A percentile compares a stretch with the other conserved stretches of the same genome.
These are phyloP conservation scores for Sylvicola cinctus DNA, from an alignment of 2,888 invertebrate genomes.

Conservation along the genomic window DNA sequence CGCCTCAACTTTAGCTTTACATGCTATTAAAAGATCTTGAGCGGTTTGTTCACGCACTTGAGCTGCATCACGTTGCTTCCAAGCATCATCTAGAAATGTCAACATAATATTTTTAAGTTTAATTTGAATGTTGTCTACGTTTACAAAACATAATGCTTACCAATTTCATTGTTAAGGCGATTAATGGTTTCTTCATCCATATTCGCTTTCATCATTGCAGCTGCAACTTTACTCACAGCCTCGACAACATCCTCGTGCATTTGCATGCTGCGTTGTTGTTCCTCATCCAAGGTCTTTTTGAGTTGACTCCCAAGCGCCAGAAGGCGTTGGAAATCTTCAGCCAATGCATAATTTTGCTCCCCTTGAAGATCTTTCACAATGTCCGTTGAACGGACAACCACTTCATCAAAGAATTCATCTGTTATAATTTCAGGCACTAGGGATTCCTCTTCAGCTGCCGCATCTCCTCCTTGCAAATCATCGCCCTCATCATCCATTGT, in stretches of 20 bases:
- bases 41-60: constrained; percentile 21
- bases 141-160: constrained; percentile 9
- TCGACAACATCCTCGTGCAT: constrained; percentile 14
- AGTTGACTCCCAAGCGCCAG: constrained; percentile 6
- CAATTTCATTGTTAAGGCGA: constrained; percentile 19
- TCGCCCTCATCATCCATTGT: no score
- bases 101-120: neutral
- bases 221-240: constrained; percentile 14
- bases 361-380: constrained; percentile 7
- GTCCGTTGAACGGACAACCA: constrained; percentile 14
- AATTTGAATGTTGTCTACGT: neutral
- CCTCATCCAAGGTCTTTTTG: constrained; percentile 4
- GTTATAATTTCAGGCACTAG: constrained; percentile 22
- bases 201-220: constrained; percentile 14
- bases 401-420: constrained; percentile 18
- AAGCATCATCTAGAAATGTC: constrained; percentile 17
- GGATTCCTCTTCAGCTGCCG: constrained; percentile 19
- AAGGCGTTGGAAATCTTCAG: constrained; percentile 8
- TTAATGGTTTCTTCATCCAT: constrained; percentile 20
- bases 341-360: constrained; percentile 5
- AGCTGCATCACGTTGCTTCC: constrained; percentile 24
- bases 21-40: constrained; percentile 18
- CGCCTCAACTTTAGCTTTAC: constrained; percentile 18
- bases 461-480: neutral
- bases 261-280: constrained; percentile 11